phyloP scores from a whole-genome alignment of 2,888 invertebrate genomes.

The Chrysina gloriosa region DNA sequence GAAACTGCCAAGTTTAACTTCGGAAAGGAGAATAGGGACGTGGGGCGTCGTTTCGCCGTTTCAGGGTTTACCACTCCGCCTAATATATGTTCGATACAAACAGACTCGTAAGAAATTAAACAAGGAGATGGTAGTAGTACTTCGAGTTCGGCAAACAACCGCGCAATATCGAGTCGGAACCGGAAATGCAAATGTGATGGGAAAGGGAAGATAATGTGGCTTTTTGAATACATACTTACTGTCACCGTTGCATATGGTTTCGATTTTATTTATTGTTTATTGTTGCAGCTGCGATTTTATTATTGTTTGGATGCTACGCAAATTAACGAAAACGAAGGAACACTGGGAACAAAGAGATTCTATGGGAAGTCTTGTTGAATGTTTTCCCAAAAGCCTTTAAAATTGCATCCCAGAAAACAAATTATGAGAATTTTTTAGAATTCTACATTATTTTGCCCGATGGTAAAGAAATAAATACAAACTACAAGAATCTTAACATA shows the following conservation, averaged over 20 bases:
- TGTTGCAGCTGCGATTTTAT: neutral
- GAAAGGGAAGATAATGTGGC: neutral
- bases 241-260: neutral
- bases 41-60: neutral
- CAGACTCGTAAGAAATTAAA: constrained; percentile 17
- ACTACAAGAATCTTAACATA: no score
- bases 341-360: no score
- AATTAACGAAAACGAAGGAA: no score
- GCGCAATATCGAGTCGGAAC: neutral
- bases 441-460: no score
- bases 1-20: constrained; percentile 49
- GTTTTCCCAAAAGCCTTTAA: no score
- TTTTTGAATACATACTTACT: neutral
- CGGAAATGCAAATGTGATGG: neutral
- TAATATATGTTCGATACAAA: constrained; percentile 37
- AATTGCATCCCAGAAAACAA: no score
- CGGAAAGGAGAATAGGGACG: neutral
- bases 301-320: no score
- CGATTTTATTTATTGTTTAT: constrained; percentile 8
- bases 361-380: no score
- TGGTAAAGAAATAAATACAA: no score
- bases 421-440: no score
- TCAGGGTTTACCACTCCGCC: constrained; percentile 27
- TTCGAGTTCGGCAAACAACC: constrained; percentile 5
- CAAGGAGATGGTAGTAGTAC: constrained; percentile 6